Base-by-base conservation (phyloP, 2,797 vertebrate genomes). In the Eulemur rubriventer region DNA sequence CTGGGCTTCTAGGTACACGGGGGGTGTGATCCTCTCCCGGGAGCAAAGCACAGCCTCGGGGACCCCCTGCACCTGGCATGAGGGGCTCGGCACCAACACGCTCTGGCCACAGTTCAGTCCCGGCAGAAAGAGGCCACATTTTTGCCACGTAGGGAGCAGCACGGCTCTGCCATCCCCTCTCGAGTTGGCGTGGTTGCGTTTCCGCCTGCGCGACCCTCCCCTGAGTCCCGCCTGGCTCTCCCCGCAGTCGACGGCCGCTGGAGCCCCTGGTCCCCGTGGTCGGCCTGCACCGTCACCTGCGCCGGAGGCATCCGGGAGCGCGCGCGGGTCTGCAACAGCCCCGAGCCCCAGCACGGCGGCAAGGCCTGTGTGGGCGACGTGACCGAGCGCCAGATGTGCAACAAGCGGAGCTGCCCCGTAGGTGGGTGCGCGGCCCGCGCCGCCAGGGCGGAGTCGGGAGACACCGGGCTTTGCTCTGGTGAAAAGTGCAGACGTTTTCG, bases 241-340 rank as follows among this genome's bases (percentile, higher is more conserved):
- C 30, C 91, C 95, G 33, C 94, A 99, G 99, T 99, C 30, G 99
- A 99, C 7, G 99, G 99, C 16, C 99, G 99, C 94, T 99, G 99
- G 99, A 99, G 99, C 90, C 99, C 99, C 3, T 99, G 99, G 99
- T 99, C 99, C 84, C 99, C 99, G 0, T 99, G 99, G 99, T 99
- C 99, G 8, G 98, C 99, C 82, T 99, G 99, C 97, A 99, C 99
- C 0, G 99, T 99, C 73, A 99, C 99, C 69, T 99, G 99, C 55
- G 99, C 99, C 3, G 99, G 99, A 22, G 99, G 99, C 41, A 97
- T 99, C 84, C 99, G 99, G 73, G 99, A 99, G 93, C 98, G 99
- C 8, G 99, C 98, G 0, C 99, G 99, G 0, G 98, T 99, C 92
- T 99, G 99, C 97, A 99, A 99, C 98, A 99, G 99, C 90, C 99